A percentile compares a stretch with the other conserved stretches of the same genome.
Conservation (phyloP, 1,140 invertebrate species). For the Antheraea mylitta region DNA sequence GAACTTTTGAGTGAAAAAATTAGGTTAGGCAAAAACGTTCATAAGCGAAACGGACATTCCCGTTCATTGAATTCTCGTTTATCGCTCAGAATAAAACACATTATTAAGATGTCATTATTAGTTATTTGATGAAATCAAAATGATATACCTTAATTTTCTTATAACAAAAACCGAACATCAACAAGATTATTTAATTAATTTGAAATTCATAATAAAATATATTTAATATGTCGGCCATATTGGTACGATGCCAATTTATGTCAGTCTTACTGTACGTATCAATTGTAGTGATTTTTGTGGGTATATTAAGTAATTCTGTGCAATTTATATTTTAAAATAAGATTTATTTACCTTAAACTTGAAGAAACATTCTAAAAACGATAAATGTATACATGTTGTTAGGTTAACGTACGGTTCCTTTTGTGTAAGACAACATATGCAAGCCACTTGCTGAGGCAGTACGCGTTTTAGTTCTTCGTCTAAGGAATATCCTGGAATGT, state of each 20-base stretch:
- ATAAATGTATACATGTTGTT: conserved; percentile 41
- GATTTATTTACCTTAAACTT: conserved; percentile 36
- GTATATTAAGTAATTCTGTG: background rate
- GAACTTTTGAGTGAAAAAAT: too few relatives aligned
- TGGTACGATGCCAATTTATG: conserved; percentile 36
- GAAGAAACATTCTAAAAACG: conserved; percentile 34
- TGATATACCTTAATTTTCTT: too few relatives aligned
- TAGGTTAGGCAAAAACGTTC: too few relatives aligned
- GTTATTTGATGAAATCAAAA: too few relatives aligned
- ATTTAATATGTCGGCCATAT: conserved; percentile 27
- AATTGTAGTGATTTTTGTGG: background rate
- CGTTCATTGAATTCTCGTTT: too few relatives aligned
- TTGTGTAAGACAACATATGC: conserved; percentile 30
- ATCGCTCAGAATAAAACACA: too few relatives aligned
- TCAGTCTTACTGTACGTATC: conserved; percentile 28
- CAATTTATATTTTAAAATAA: conserved; percentile 5
- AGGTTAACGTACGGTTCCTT: conserved; percentile 29
- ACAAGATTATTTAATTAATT: too few relatives aligned
- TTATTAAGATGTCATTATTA: too few relatives aligned
- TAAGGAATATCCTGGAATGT: conserved; percentile 6
- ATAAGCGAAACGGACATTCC: too few relatives aligned
- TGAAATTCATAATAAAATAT: too few relatives aligned
- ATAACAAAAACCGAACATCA: too few relatives aligned
- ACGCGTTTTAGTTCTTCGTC: conserved; percentile 4
- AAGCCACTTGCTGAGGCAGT: conserved; percentile 15